phyloP scores from a whole-genome alignment of 2,888 invertebrate species.

The Operophtera brumata region DNA sequence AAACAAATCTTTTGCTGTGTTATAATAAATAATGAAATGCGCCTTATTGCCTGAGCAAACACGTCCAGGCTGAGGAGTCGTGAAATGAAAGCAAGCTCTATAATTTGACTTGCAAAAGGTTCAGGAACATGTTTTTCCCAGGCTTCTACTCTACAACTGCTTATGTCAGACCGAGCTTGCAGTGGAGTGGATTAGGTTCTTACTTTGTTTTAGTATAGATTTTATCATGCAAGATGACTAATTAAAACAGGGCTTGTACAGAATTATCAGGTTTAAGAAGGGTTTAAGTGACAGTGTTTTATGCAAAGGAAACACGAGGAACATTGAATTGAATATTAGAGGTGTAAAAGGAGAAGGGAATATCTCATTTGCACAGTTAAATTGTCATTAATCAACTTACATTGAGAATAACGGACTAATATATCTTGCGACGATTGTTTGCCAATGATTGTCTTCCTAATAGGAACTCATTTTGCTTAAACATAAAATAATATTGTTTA shows the following conservation, averaged over 20 bases:
- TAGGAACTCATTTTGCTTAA: conserved; percentile 71
- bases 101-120: too few relatives aligned
- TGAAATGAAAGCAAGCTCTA: not conserved
- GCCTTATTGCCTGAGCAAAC: not conserved
- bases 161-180: too few relatives aligned
- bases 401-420: conserved; percentile 44
- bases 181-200: too few relatives aligned
- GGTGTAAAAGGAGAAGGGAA: not conserved
- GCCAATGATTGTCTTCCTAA: conserved; percentile 66
- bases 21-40: not conserved
- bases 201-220: too few relatives aligned
- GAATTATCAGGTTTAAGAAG: too few relatives aligned
- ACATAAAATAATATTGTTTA: conserved; percentile 39
- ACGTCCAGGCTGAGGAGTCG: not conserved
- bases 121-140: too few relatives aligned
- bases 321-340: not conserved
- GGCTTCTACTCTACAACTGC: too few relatives aligned
- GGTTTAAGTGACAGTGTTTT: too few relatives aligned
- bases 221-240: too few relatives aligned
- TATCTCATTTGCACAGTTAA: conserved; percentile 8
- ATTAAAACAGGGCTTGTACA: too few relatives aligned
- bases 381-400: conserved; percentile 47
- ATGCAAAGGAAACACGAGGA: too few relatives aligned
- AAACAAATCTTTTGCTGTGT: not conserved
- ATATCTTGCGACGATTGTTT: conserved; percentile 67